Percentiles rank a stretch among this genome's conserved stretches.
Evolutionary conservation across 64 coral and sea anemone genomes (phyloP).

Genomic region (Montipora efflorescens): DNA sequence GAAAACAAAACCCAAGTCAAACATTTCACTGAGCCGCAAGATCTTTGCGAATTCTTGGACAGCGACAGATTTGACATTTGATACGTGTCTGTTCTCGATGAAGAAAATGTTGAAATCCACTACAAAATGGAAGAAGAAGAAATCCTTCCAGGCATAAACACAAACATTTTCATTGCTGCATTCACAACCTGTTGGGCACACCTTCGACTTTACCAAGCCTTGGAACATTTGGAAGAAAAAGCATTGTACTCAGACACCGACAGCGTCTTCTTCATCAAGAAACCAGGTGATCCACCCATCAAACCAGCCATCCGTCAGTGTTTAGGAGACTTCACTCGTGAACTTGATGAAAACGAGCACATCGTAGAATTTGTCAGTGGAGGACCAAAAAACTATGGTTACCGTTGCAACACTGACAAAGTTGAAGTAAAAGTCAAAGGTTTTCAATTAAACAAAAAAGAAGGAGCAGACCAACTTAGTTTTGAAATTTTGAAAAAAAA

Average conservation of each 20-base stretch:
- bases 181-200: slow-evolving; percentile 15
- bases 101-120: not conserved
- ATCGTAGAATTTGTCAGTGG: too few relatives aligned
- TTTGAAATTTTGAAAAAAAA: too few relatives aligned
- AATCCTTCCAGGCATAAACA: not conserved
- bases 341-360: too few relatives aligned
- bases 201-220: not conserved
- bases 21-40: not conserved
- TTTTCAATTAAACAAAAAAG: too few relatives aligned
- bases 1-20: not conserved
- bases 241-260: not conserved
- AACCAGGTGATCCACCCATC: too few relatives aligned
- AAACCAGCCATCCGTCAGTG: not conserved
- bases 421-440: too few relatives aligned
- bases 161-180: slow-evolving; percentile 21
- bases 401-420: too few relatives aligned
- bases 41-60: not conserved
- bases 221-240: not conserved
- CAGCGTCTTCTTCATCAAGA: not conserved
- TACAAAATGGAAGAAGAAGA: too few relatives aligned
- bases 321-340: not conserved
- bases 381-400: too few relatives aligned
- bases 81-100: not conserved
- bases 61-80: not conserved
- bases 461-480: too few relatives aligned